Conservation (phyloP, 2,797 vertebrate genomes). For the Anguilla marmorata region DNA sequence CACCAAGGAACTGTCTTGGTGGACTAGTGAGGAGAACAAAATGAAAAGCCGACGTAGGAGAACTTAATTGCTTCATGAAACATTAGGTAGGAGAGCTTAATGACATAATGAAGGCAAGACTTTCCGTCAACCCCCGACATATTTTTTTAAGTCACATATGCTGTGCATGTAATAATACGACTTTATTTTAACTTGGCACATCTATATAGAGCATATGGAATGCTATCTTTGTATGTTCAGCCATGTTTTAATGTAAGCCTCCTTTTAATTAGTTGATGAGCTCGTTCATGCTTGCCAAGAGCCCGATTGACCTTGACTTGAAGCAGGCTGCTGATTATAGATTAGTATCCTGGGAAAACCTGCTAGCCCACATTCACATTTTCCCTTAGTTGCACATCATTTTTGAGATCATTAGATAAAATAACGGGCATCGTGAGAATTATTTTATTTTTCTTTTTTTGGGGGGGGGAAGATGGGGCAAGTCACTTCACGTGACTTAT, state of each 20-base stretch:
- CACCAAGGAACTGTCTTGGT: not conserved
- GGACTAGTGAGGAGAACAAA: not conserved
- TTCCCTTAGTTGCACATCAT: not conserved
- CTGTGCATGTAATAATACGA: not conserved
- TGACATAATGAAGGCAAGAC: not conserved
- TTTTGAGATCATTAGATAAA: not conserved
- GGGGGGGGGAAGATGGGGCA: not conserved
- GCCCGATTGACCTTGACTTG: not conserved
- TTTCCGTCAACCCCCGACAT: not conserved
- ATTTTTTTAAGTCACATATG: not conserved
- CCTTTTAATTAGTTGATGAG: slow-evolving; percentile 3
- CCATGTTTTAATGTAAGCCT: not conserved
- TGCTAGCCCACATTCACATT: slow-evolving; percentile 2
- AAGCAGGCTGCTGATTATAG: slow-evolving; percentile 4
- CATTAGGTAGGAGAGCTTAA: not conserved
- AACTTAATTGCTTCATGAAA: not conserved
- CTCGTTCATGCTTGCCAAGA: not conserved
- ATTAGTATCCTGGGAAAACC: not conserved
- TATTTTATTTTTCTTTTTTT: not conserved
- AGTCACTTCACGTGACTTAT: not conserved
- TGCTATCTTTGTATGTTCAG: not conserved
- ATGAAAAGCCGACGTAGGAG: not conserved
- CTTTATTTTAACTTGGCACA: not conserved
- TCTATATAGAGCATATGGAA: not conserved
- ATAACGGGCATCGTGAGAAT: not conserved